Evolutionary conservation across 2,888 invertebrate genomes (phyloP).

Genomic region (Lutraria lutraria): DNA sequence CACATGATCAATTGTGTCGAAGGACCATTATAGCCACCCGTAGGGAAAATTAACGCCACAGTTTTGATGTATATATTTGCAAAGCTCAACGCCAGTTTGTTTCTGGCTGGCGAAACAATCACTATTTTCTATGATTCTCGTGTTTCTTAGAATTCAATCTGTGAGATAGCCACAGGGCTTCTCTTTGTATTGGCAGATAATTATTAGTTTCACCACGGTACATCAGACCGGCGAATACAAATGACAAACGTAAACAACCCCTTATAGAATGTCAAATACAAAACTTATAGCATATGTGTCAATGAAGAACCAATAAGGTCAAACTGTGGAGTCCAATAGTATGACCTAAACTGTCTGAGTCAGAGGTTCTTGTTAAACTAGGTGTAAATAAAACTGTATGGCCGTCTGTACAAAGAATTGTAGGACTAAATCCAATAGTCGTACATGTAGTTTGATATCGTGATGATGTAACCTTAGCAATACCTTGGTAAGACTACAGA

Average conservation of each 20-base stretch:
- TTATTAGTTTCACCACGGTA: slow-evolving; percentile 55
- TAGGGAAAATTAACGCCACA: slow-evolving; percentile 22
- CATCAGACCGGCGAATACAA: slow-evolving; percentile 46
- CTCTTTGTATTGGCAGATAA: slow-evolving; percentile 65
- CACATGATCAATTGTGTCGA: background rate
- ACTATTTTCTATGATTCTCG: slow-evolving; percentile 35
- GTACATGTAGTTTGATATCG: too few species aligned
- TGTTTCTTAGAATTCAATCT: slow-evolving; percentile 62
- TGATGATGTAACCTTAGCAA: too few species aligned
- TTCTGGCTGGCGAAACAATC: slow-evolving; percentile 2
- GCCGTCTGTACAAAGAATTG: too few species aligned
- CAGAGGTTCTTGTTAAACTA: background rate
- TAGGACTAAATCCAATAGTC: too few species aligned
- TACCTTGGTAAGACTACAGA: too few species aligned
- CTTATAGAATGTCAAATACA: slow-evolving; percentile 4
- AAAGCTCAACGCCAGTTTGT: slow-evolving; percentile 2
- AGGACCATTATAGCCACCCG: background rate
- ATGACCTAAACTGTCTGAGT: background rate
- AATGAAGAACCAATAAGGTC: background rate
- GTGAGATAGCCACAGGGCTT: slow-evolving; percentile 59
- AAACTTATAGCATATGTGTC: slow-evolving; percentile 22
- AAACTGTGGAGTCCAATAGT: background rate
- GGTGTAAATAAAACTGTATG: background rate
- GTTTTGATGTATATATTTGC: slow-evolving; percentile 25
- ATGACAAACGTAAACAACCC: slow-evolving; percentile 49